Conservation (phyloP, 1,140 invertebrate species). For the Cryptotermes secundus region DNA sequence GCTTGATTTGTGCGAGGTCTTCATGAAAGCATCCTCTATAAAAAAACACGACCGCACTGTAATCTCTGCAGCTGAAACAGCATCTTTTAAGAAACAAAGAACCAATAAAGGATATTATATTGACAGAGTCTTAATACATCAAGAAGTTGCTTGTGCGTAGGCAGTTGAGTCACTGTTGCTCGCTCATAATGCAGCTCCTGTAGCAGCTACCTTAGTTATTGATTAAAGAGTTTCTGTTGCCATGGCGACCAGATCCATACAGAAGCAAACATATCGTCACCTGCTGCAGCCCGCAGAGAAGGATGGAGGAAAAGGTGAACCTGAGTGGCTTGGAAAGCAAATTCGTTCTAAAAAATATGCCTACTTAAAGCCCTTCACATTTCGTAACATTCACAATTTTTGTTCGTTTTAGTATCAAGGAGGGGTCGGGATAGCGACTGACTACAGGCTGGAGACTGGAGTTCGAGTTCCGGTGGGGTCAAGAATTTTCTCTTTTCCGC, state of each 20-base stretch:
- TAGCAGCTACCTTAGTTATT: slow-evolving; percentile 23
- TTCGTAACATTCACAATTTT: neutral
- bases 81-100: too few relatives aligned
- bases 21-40: too few relatives aligned
- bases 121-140: neutral
- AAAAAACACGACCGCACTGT: too few relatives aligned
- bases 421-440: too few relatives aligned
- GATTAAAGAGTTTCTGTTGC: slow-evolving; percentile 21
- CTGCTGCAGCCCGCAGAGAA: slow-evolving; percentile 16
- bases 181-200: neutral
- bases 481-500: too few relatives aligned
- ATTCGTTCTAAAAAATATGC: neutral
- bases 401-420: neutral
- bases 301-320: neutral
- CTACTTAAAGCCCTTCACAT: neutral
- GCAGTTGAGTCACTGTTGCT: neutral
- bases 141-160: neutral
- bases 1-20: too few relatives aligned
- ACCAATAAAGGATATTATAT: too few relatives aligned
- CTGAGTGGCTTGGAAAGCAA: neutral
- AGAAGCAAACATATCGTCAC: slow-evolving; percentile 28
- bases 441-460: too few relatives aligned
- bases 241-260: slow-evolving; percentile 23
- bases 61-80: too few relatives aligned
- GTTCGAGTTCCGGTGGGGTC: too few relatives aligned